phyloP scores from a whole-genome alignment of 1,140 invertebrate genomes.

The Macrosteles quadrilineatus region DNA sequence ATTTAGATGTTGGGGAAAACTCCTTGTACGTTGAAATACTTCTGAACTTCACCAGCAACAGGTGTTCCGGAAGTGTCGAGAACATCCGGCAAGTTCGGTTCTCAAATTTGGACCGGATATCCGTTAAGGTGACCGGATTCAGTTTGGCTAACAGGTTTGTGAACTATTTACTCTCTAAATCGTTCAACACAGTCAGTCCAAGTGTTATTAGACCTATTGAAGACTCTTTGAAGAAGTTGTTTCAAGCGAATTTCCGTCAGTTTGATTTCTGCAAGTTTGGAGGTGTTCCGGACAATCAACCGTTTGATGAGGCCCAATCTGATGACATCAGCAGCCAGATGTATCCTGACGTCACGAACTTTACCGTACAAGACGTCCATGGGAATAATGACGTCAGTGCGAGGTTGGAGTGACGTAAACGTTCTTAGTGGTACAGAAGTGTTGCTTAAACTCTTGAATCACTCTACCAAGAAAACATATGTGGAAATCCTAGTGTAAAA shows the following conservation, averaged over 20 bases:
- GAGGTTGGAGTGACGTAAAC: no score
- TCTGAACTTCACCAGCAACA: background rate
- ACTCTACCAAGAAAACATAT: no score
- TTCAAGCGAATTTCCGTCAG: background rate
- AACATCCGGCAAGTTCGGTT: background rate
- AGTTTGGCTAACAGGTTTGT: background rate
- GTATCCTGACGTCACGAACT: no score
- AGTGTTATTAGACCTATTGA: background rate
- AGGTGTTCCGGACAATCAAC: background rate
- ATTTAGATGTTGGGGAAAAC: background rate
- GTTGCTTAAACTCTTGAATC: no score
- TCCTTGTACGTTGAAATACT: background rate
- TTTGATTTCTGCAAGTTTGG: conserved; percentile 11
- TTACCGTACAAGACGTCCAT: no score
- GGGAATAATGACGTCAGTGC: no score
- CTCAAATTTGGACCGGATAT: background rate
- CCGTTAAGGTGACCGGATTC: background rate
- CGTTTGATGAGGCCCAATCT: background rate
- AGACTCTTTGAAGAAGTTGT: background rate
- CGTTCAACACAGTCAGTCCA: background rate
- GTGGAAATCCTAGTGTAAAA: no score
- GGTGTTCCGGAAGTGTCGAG: background rate
- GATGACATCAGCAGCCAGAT: background rate
- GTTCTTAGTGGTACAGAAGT: no score
- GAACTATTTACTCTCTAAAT: background rate